Conservation (phyloP, 2,113 vertebrate species). For the Poicephalus gulielmi region DNA sequence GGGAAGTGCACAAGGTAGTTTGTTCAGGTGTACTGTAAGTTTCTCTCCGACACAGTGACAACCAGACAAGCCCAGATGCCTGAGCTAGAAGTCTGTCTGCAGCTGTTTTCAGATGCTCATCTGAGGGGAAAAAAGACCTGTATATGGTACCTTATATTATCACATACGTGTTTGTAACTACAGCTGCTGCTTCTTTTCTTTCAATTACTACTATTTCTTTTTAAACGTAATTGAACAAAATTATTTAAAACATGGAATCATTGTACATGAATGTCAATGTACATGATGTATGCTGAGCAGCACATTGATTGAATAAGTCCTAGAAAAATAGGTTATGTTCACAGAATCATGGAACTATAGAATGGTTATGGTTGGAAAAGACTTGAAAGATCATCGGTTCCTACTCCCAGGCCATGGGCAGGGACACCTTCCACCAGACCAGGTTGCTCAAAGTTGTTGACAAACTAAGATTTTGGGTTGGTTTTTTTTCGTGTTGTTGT, state of each 20-base stretch:
- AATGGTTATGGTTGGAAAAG: background rate
- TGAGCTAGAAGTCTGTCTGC: background rate
- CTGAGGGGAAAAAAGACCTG: background rate
- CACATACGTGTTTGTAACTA: background rate
- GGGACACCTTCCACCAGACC: background rate
- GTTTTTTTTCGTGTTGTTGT: no score
- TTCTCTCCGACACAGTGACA: background rate
- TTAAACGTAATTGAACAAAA: background rate
- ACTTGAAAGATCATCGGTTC: background rate
- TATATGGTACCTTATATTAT: background rate
- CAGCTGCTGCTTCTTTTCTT: background rate
- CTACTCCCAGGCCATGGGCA: background rate
- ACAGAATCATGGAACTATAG: background rate
- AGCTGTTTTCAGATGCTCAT: background rate
- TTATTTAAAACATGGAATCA: background rate
- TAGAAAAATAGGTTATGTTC: background rate
- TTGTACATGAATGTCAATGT: background rate
- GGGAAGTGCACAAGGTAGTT: background rate
- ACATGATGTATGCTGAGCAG: accelerated
- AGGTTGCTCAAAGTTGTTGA: background rate
- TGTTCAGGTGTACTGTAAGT: background rate
- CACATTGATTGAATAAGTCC: background rate
- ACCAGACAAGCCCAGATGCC: background rate
- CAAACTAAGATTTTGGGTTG: background rate
- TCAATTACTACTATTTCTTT: background rate